phyloP scores from a whole-genome alignment of 2,797 vertebrate species.

The Peromyscus attwateri region DNA sequence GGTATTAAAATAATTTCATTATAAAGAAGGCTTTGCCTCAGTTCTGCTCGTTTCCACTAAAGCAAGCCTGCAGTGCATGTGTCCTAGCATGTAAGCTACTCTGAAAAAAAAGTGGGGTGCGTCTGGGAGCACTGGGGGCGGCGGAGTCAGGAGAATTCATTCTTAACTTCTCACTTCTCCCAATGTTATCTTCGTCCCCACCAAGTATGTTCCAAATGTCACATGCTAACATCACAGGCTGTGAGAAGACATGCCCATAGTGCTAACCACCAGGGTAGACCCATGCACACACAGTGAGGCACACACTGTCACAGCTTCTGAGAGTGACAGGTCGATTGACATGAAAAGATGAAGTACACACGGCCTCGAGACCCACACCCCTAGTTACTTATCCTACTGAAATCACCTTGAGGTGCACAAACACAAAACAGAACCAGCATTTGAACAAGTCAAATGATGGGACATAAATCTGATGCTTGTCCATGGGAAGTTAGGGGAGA shows the following conservation, averaged over 20 bases:
- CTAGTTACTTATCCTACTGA: not conserved
- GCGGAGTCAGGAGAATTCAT: not conserved
- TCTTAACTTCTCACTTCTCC: not conserved
- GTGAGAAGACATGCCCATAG: not conserved
- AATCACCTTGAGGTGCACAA: not conserved
- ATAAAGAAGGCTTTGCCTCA: conserved; percentile 82
- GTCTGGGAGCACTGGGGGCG: conserved; percentile 22
- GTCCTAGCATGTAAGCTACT: conserved; percentile 67
- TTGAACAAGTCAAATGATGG: conserved; percentile 37
- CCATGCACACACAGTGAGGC: not conserved
- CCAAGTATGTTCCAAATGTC: not conserved
- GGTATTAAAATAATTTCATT: conserved; percentile 86
- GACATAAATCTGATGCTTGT: not conserved
- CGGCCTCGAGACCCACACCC: not conserved
- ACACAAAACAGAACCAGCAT: not conserved
- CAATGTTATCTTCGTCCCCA: not conserved
- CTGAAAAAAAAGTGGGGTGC: not conserved
- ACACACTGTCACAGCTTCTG: not conserved
- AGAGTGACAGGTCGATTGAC: not conserved
- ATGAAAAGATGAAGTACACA: not conserved
- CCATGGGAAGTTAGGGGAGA: not conserved
- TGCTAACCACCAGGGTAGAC: not conserved
- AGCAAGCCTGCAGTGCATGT: conserved; percentile 79
- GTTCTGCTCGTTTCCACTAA: conserved; percentile 74
- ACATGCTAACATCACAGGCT: not conserved